A percentile compares a stretch with the other conserved stretches of the same genome.
Evolutionary conservation across 2,797 vertebrate species (phyloP).

Genomic region (Harpagifer antarcticus): DNA sequence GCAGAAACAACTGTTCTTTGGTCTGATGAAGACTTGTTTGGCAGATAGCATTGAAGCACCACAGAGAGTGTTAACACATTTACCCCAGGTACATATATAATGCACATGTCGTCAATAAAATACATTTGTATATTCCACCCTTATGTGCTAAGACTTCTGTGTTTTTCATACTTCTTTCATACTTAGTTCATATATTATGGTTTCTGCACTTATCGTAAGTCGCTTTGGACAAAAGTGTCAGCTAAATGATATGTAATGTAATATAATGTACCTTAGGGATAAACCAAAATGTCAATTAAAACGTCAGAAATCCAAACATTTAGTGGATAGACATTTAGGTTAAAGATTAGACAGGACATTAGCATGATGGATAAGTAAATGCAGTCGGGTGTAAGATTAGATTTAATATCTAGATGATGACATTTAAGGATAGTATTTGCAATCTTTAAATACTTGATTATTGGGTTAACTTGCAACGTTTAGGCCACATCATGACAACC

Average conservation of each 20-base stretch:
- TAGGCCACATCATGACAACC: constrained; percentile 21
- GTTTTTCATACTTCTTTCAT: neutral
- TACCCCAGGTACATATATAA: neutral
- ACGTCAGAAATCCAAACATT: constrained; percentile 29
- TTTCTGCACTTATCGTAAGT: no score
- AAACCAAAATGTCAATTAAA: constrained; percentile 4
- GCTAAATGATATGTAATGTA: no score
- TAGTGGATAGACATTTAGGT: constrained; percentile 3
- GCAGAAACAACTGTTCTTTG: no score
- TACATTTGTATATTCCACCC: neutral
- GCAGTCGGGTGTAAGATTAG: neutral
- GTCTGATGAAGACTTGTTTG: no score
- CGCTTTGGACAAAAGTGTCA: no score
- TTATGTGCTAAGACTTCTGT: neutral
- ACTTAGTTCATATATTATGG: no score
- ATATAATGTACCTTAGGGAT: no score
- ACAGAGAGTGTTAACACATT: no score
- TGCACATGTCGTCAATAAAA: neutral
- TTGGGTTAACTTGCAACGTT: constrained; percentile 16
- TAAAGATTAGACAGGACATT: constrained; percentile 38
- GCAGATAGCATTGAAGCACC: no score
- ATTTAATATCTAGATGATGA: constrained; percentile 32
- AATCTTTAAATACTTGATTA: constrained; percentile 29
- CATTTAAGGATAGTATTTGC: constrained; percentile 11
- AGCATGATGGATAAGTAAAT: neutral